Percentiles rank a stretch among this genome's conserved stretches.
Evolutionary conservation across 2,113 vertebrate species (phyloP).

Genomic region (Dicerorhinus sumatrensis): DNA sequence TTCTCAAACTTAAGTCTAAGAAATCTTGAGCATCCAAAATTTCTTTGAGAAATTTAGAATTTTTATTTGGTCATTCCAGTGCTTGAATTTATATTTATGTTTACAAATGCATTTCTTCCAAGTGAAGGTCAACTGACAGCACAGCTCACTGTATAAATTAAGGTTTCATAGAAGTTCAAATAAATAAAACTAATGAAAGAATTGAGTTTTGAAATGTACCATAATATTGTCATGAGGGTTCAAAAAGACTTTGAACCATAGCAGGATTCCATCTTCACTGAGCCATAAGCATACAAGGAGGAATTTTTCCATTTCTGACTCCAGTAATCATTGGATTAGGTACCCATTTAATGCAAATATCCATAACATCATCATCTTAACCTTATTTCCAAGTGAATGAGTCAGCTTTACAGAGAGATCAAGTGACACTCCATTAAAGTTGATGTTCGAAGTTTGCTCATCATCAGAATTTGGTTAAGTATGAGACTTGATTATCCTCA

Average conservation of each 20-base stretch:
- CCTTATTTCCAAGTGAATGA: neutral
- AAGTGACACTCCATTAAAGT: neutral
- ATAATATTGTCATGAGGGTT: neutral
- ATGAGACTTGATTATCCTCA: neutral
- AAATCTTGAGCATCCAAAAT: neutral
- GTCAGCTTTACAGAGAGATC: neutral
- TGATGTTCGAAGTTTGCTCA: neutral
- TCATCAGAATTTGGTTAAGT: neutral
- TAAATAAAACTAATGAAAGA: neutral
- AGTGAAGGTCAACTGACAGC: neutral
- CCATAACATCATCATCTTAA: neutral
- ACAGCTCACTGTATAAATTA: neutral
- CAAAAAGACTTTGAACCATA: neutral
- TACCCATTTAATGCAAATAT: neutral
- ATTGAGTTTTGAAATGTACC: neutral
- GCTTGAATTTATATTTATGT: neutral
- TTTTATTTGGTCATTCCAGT: neutral
- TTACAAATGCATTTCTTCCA: neutral
- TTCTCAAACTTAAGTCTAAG: neutral
- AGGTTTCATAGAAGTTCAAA: neutral
- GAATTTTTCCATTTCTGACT: neutral
- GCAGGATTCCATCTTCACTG: neutral
- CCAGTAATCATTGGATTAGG: neutral
- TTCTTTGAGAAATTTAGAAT: neutral
- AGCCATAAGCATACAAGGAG: neutral